These are phyloP conservation scores for Xanthostigma xanthostigma DNA, from an alignment of 2,888 invertebrate species.

Conservation along the genomic window DNA sequence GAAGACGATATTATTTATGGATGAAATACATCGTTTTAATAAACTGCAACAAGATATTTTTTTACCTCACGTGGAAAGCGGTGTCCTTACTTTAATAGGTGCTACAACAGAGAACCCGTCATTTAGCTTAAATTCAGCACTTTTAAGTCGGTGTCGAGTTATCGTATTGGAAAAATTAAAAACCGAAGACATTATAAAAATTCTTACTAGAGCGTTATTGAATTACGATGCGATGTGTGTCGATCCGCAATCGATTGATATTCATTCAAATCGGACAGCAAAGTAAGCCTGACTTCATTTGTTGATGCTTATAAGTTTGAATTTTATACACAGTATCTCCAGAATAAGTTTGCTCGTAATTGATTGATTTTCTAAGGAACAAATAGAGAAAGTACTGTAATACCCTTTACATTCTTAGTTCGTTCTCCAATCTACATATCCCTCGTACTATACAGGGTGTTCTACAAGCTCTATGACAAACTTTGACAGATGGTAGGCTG, in stretches of 20 bases:
- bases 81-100: conserved; percentile 60
- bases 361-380: too few species aligned
- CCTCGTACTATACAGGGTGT: too few species aligned
- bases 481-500: too few species aligned
- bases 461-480: too few species aligned
- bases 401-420: too few species aligned
- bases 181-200: conserved; percentile 39
- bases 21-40: conserved; percentile 78
- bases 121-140: conserved; percentile 63
- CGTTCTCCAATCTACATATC: too few species aligned
- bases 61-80: conserved; percentile 65
- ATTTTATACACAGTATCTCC: too few species aligned
- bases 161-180: conserved; percentile 57
- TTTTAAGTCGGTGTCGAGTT: conserved; percentile 64
- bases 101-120: conserved; percentile 86
- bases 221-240: conserved; percentile 24
- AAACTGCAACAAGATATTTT: conserved; percentile 73
- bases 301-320: too few species aligned
- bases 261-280: too few species aligned
- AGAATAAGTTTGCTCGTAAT: too few species aligned
- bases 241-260: background rate
- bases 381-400: too few species aligned
- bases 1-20: conserved; percentile 66
- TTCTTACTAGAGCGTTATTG: conserved; percentile 42
- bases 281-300: too few species aligned